Percentiles rank a stretch among this genome's conserved stretches.
phyloP scores from a whole-genome alignment of 2,888 invertebrate species.

The Cynaeus angustus region DNA sequence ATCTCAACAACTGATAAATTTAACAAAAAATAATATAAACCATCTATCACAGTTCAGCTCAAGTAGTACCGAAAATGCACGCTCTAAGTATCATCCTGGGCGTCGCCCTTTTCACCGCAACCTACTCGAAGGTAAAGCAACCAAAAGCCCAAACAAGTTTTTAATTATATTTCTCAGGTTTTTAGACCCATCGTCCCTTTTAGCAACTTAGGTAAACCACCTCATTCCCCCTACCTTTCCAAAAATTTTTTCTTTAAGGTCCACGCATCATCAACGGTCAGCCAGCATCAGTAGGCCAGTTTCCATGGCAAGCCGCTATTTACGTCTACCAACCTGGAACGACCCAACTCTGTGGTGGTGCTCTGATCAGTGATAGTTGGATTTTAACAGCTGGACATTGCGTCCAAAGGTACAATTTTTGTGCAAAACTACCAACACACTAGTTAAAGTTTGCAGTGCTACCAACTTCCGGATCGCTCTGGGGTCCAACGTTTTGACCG shows the following conservation, averaged over 20 bases:
- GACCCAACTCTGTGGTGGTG: conserved; percentile 1
- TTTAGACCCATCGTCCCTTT: neutral
- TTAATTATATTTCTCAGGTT: too few relatives aligned
- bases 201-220: neutral
- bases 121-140: too few relatives aligned
- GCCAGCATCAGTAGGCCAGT: conserved; percentile 3
- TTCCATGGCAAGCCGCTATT: conserved; percentile 18
- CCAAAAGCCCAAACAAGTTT: too few relatives aligned
- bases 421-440: too few relatives aligned
- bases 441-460: neutral
- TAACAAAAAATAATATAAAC: too few relatives aligned
- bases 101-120: too few relatives aligned
- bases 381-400: conserved; percentile 15
- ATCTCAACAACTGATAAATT: too few relatives aligned
- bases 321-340: neutral
- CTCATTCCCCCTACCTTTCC: too few relatives aligned
- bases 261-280: conserved; percentile 8
- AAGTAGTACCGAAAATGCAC: too few relatives aligned
- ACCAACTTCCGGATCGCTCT: neutral
- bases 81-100: too few relatives aligned
- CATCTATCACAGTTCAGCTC: too few relatives aligned
- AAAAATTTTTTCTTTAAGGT: too few relatives aligned
- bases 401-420: neutral
- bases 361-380: conserved; percentile 5
- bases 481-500: neutral